Conservation (phyloP, 2,888 invertebrate genomes). For the Drosophila sordidula region DNA sequence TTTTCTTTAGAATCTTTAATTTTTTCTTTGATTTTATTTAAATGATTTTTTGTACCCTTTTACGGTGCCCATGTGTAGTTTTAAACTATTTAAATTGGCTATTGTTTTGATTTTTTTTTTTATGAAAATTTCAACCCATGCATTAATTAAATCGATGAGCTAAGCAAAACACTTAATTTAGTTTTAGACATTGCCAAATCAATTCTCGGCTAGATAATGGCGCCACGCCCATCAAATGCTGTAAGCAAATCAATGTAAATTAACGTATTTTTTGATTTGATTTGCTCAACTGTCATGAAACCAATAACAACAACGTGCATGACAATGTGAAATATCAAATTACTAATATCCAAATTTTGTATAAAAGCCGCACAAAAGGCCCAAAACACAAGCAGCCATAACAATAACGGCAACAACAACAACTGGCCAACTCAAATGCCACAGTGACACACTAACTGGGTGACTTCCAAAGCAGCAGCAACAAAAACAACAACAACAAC, state of each 20-base stretch:
- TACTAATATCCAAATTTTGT: constrained; percentile 57
- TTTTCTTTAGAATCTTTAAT: not conserved
- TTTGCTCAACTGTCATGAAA: constrained; percentile 28
- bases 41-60: not conserved
- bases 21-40: not conserved
- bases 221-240: constrained; percentile 27
- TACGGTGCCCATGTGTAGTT: not conserved
- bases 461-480: constrained; percentile 70
- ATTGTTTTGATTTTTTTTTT: not conserved
- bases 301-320: constrained; percentile 39
- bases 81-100: no score
- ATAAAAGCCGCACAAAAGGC: constrained; percentile 20
- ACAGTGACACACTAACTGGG: constrained; percentile 80
- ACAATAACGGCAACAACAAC: constrained; percentile 28
- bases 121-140: not conserved
- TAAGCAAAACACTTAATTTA: not conserved
- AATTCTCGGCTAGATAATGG: constrained; percentile 3
- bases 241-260: constrained; percentile 48
- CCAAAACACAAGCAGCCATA: constrained; percentile 27
- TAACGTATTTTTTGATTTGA: constrained; percentile 42
- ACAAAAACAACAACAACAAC: constrained; percentile 25
- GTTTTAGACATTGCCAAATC: constrained; percentile 4
- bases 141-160: not conserved
- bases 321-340: constrained; percentile 65
- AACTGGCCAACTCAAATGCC: constrained; percentile 68